Base-by-base conservation (phyloP, 2,888 invertebrate species). In the Coelopa pilipes region DNA sequence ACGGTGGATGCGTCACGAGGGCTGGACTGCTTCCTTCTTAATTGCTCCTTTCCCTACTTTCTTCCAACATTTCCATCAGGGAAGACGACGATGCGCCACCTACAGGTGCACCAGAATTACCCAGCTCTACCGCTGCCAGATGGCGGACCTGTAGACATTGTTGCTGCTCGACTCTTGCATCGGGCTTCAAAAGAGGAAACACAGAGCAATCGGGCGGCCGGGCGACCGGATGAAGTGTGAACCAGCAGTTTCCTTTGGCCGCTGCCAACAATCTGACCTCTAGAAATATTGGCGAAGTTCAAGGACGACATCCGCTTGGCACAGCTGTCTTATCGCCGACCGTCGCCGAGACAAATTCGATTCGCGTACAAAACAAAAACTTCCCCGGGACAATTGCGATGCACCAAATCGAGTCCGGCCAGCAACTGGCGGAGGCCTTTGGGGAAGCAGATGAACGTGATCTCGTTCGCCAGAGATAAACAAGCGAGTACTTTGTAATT, bases 201-300 rank as follows among this genome's bases (percentile, higher is more conserved):
- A 10, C 7, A 55, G 19, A 17, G 9, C 11, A 55, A 1, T 19
- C 17, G 17, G n/a, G n/a, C 19, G 55, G 7, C 34, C 34, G 34
- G 7, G 34, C 34, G 34, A 34, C 4, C 34, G 34, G 19, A 15
- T 19, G 53, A 53, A 3, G 11, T 53, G 10, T n/a, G 45, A 45
- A 57, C 19, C 21, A 53, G 11, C 57, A 3, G 19, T 57, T 70
- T 70, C 59, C 69, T 70, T 24, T 17, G 24, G 12, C 15, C n/a
- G n/a, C 19, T 60, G 70, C 49, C 59, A 59, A 69, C 46, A 15
- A 21, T 66, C 21, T 15, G 34, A 21, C 7, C 55, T 55, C 34
- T 50, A 15, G 24, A 68, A n/a, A 55, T 55, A 0, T 49, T 70
- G 60, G n/a, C 70, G 12, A 70, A 70, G 70, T 70, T 70, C 70